phyloP scores from a whole-genome alignment of 1,140 invertebrate genomes.

The Lucilia cuprina region DNA sequence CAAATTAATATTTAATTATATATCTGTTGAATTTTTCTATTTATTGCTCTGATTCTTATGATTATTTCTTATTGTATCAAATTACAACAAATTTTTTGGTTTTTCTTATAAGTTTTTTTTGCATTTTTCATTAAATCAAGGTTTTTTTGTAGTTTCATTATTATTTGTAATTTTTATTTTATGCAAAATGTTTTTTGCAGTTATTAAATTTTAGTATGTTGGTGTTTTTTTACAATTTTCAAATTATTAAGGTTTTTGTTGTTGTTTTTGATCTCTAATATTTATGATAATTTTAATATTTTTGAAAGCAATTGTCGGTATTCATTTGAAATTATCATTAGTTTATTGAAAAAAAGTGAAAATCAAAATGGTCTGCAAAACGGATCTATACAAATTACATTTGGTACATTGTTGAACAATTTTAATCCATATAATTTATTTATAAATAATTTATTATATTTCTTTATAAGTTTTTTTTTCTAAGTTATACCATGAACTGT shows the following conservation, averaged over 20 bases:
- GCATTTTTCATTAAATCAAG: not conserved
- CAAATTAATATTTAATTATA: slow-evolving; percentile 5
- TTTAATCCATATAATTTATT: too few relatives aligned
- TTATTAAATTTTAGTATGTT: not conserved
- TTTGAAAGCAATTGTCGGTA: not conserved
- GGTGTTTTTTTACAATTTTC: not conserved
- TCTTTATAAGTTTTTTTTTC: too few relatives aligned
- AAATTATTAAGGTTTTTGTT: not conserved
- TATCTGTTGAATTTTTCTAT: not conserved
- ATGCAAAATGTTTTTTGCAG: not conserved
- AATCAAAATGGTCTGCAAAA: too few relatives aligned
- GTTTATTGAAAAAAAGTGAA: not conserved
- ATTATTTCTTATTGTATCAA: not conserved
- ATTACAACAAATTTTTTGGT: not conserved
- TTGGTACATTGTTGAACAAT: too few relatives aligned
- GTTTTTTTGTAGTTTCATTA: not conserved
- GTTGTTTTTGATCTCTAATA: not conserved
- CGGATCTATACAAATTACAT: too few relatives aligned
- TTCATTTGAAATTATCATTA: not conserved
- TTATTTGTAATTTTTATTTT: not conserved
- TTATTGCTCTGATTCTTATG: slow-evolving; percentile 13
- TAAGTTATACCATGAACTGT: too few relatives aligned
- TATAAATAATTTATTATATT: too few relatives aligned
- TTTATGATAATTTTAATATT: not conserved
- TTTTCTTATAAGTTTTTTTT: not conserved